Percentiles rank a stretch among this genome's conserved stretches.
phyloP scores from a whole-genome alignment of 2,113 vertebrate species.

The Procavia capensis region DNA sequence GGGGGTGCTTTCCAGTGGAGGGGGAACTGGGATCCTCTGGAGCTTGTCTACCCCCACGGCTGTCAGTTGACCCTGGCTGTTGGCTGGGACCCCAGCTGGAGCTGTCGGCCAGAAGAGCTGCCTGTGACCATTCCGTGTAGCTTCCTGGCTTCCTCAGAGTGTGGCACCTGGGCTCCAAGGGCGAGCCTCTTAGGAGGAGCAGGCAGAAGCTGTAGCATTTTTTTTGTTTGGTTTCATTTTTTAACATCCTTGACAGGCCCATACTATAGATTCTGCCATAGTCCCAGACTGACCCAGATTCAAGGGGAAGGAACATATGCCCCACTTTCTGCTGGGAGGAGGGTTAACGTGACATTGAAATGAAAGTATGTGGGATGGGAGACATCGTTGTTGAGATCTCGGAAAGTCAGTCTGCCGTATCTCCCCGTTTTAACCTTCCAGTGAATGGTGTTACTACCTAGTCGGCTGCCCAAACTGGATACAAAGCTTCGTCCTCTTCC shows the following conservation, averaged over 20 bases:
- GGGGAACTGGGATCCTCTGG: background rate
- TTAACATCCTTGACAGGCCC: background rate
- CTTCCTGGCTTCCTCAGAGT: background rate
- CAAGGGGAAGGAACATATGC: background rate
- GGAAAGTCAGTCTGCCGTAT: background rate
- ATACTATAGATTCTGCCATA: background rate
- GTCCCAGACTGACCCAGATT: background rate
- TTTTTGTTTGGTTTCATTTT: too few species aligned
- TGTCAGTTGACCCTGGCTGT: background rate
- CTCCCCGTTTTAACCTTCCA: background rate
- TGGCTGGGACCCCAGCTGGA: background rate
- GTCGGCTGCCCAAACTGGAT: background rate
- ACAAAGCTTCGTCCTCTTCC: accelerated
- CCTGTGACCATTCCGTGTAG: accelerated
- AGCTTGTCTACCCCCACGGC: background rate
- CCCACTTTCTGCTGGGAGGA: background rate
- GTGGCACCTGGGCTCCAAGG: background rate
- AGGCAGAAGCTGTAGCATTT: background rate
- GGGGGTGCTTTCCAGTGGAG: background rate
- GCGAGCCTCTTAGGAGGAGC: background rate
- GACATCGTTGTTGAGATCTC: background rate
- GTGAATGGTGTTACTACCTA: background rate
- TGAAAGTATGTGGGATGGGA: background rate
- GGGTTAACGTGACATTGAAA: background rate
- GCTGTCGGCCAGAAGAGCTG: background rate